phyloP scores from a whole-genome alignment of 2,888 invertebrate genomes.

The Acronicta leporina region DNA sequence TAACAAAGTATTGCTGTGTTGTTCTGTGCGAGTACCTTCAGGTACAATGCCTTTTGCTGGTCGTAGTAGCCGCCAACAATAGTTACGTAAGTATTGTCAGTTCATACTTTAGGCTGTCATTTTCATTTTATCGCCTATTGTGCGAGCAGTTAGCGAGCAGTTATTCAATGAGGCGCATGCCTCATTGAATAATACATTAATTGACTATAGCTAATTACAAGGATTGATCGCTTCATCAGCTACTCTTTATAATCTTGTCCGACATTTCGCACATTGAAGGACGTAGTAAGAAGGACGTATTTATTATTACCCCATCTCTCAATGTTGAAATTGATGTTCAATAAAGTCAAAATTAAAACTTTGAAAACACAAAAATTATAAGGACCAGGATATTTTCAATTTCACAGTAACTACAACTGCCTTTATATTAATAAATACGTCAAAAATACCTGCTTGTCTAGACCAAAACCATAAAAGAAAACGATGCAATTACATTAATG shows the following conservation, averaged over 20 bases:
- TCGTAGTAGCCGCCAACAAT: conserved; percentile 29
- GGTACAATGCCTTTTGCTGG: conserved; percentile 39
- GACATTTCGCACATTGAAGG: neutral
- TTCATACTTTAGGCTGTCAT: conserved; percentile 19
- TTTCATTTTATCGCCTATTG: conserved; percentile 52
- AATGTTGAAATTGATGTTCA: too few species aligned
- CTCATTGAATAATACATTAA: conserved; percentile 49
- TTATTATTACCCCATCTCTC: too few species aligned
- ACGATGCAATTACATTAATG: conserved; percentile 2
- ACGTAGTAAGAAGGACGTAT: too few species aligned
- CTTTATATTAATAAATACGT: neutral
- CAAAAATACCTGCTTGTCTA: conserved; percentile 2
- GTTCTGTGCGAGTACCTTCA: conserved; percentile 42
- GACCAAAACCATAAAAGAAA: conserved; percentile 8
- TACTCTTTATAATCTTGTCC: neutral
- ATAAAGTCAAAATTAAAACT: neutral
- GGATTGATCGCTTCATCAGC: conserved; percentile 25
- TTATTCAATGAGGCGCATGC: too few species aligned
- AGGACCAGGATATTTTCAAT: neutral
- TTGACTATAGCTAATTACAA: conserved; percentile 42
- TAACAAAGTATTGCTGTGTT: conserved; percentile 59
- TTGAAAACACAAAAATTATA: neutral
- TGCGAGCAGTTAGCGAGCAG: conserved; percentile 45
- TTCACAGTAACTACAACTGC: neutral
- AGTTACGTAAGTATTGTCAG: conserved; percentile 38